Evolutionary conservation across 2,113 vertebrate genomes (phyloP).

Genomic region (Todiramphus saurophagus): DNA sequence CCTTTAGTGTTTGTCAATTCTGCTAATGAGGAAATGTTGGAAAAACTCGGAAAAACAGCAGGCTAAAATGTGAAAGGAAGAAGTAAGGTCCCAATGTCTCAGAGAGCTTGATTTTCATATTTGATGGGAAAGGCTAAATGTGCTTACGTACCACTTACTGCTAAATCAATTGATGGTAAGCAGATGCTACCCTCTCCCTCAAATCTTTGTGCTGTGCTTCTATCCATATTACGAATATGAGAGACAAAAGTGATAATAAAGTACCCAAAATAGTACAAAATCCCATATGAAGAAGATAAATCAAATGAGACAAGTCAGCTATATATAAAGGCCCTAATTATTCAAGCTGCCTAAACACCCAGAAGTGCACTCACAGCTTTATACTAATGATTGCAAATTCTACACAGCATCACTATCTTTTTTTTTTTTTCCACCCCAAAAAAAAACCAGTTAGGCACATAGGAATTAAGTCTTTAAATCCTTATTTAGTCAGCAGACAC

Average conservation of each 20-base stretch:
- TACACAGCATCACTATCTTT: neutral
- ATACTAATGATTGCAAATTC: constrained; percentile 49
- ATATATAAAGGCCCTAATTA: constrained; percentile 58
- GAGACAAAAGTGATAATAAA: constrained; percentile 48
- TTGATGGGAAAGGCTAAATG: neutral
- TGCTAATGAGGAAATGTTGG: neutral
- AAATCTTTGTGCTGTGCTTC: neutral
- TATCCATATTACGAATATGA: neutral
- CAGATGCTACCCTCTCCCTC: constrained; percentile 24
- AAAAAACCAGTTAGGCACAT: neutral
- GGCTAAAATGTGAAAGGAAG: neutral
- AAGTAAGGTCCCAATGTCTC: neutral
- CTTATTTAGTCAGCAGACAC: constrained; percentile 33
- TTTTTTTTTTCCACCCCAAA: neutral
- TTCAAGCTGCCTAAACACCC: constrained; percentile 63
- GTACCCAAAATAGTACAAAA: constrained; percentile 45
- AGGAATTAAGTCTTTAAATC: constrained; percentile 49
- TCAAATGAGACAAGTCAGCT: constrained; percentile 58
- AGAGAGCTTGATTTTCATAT: neutral
- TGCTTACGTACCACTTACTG: neutral
- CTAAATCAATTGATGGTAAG: neutral
- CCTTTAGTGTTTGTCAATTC: neutral
- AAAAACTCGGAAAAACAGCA: neutral
- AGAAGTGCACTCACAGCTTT: constrained; percentile 51
- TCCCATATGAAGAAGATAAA: constrained; percentile 45